These are phyloP conservation scores for Anguilla marmorata DNA, from an alignment of 2,797 vertebrate species.

Conservation along the genomic window DNA sequence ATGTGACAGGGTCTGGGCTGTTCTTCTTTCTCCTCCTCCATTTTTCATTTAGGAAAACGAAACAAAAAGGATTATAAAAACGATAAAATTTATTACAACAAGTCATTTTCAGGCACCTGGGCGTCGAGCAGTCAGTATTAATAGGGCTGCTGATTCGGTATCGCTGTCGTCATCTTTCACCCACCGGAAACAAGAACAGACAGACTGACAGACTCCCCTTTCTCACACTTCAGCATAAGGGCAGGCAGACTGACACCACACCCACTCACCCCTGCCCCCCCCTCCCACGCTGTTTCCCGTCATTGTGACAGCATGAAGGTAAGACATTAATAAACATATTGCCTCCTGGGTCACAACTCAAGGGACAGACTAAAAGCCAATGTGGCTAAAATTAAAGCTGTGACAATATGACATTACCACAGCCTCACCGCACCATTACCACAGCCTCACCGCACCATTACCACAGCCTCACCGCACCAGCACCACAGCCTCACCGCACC, in stretches of 20 bases:
- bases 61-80: not conserved
- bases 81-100: not conserved
- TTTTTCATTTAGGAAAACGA: not conserved
- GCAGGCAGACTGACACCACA: not conserved
- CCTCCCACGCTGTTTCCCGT: not conserved
- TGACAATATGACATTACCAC: not conserved
- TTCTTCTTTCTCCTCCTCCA: not conserved
- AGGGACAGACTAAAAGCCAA: not conserved
- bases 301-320: not conserved
- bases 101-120: not conserved
- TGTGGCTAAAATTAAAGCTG: not conserved
- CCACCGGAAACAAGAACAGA: not conserved
- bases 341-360: not conserved
- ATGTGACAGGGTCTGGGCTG: conserved; percentile 21
- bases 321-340: not conserved
- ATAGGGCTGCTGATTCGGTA: not conserved
- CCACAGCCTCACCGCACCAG: too few relatives aligned
- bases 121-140: not conserved
- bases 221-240: not conserved
- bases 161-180: not conserved
- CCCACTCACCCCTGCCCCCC: too few relatives aligned
- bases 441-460: not conserved
- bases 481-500: too few relatives aligned
- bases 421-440: not conserved
- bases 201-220: not conserved